phyloP scores from a whole-genome alignment of 2,888 invertebrate genomes.

The Abscondita cerata region DNA sequence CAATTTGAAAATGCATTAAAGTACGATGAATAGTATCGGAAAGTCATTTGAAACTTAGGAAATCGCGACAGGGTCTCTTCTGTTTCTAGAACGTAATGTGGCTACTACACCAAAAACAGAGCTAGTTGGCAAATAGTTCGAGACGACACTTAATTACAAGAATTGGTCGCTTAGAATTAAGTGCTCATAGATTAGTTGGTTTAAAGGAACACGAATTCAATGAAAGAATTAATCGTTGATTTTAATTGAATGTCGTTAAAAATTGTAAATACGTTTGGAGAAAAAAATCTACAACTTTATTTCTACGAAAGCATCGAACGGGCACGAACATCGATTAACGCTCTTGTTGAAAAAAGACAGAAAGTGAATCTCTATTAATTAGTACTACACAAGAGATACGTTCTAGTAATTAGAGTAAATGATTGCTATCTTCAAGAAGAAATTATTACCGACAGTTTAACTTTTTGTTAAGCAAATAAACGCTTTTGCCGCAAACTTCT shows the following conservation, averaged over 20 bases:
- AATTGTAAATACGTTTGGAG: neutral
- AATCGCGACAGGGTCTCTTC: constrained; percentile 23
- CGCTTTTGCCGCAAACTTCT: constrained; percentile 32
- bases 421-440: constrained; percentile 34
- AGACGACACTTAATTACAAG: constrained; percentile 32
- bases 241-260: constrained; percentile 12
- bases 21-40: constrained; percentile 44
- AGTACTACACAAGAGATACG: constrained; percentile 31
- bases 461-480: constrained; percentile 35
- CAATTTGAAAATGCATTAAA: constrained; percentile 48
- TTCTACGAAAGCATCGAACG: constrained; percentile 9
- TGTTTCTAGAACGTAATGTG: constrained; percentile 10
- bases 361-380: constrained; percentile 33
- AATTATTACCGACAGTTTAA: constrained; percentile 35
- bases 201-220: constrained; percentile 17
- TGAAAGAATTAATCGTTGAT: constrained; percentile 20
- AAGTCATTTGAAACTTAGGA: constrained; percentile 47
- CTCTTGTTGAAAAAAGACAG: constrained; percentile 19
- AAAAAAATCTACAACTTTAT: neutral
- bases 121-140: constrained; percentile 28
- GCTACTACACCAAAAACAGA: too few relatives aligned
- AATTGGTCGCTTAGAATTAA: constrained; percentile 33
- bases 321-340: neutral
- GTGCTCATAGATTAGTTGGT: constrained; percentile 26
- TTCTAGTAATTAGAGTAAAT: constrained; percentile 36